A percentile compares a stretch with the other conserved stretches of the same genome.
Conservation (phyloP, 35 echinoderm and acorn worm genomes). For the Strongylocentrotus purpuratus region DNA sequence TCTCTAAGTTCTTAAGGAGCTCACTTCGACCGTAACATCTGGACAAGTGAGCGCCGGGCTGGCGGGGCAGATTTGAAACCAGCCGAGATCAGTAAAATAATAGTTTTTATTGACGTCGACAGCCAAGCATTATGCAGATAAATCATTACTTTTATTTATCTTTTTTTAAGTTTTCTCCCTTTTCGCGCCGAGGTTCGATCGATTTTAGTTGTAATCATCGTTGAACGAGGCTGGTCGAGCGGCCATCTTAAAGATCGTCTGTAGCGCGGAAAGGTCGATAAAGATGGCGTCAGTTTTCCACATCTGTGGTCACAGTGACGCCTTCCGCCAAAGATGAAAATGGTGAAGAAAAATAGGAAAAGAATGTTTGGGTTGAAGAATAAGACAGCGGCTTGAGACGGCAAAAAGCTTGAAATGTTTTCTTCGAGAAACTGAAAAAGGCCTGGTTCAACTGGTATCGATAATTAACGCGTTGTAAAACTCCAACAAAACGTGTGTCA, state of each 20-base stretch:
- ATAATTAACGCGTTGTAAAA: neutral
- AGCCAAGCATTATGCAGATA: conserved; percentile 32
- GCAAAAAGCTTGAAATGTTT: neutral
- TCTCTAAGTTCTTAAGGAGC: neutral
- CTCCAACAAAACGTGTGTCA: neutral
- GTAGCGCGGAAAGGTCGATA: conserved; percentile 14
- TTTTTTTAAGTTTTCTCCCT: neutral
- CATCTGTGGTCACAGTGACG: conserved; percentile 12
- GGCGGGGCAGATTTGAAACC: conserved; percentile 35
- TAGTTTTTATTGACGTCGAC: conserved; percentile 37
- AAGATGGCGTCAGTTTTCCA: neutral
- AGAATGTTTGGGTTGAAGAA: neutral
- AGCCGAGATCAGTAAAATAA: conserved; percentile 32
- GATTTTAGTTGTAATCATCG: conserved; percentile 26
- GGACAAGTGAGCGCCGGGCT: conserved; percentile 23
- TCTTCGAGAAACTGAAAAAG: neutral
- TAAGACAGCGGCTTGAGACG: no score
- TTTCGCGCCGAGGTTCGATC: conserved; percentile 6
- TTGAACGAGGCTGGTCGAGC: conserved; percentile 20
- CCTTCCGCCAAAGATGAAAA: conserved; percentile 22
- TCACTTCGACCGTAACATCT: conserved; percentile 35
- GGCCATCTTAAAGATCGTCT: conserved; percentile 30
- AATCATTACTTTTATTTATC: conserved; percentile 41
- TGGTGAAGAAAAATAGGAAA: neutral
- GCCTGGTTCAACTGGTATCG: neutral